phyloP scores from a whole-genome alignment of 2,113 vertebrate species.

The Ctenomys sociabilis region DNA sequence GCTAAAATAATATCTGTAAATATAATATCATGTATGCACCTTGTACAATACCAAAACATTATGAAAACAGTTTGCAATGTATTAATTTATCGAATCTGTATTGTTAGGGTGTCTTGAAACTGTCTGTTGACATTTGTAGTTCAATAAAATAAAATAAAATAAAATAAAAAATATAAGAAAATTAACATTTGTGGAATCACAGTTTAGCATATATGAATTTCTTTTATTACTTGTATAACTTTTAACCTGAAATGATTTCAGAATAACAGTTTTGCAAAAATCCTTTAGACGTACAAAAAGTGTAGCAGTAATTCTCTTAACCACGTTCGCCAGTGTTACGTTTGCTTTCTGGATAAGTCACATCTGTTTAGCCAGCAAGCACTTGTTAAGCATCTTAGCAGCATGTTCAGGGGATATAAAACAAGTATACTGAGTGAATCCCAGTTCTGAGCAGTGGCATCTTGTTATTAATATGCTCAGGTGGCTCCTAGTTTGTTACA shows the following conservation, averaged over 20 bases:
- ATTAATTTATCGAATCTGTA: too few relatives aligned
- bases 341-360: not conserved
- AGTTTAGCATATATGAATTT: not conserved
- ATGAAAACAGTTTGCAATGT: too few relatives aligned
- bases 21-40: too few relatives aligned
- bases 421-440: not conserved
- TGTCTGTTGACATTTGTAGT: too few relatives aligned
- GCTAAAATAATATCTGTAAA: too few relatives aligned
- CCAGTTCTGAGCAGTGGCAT: not conserved
- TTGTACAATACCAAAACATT: too few relatives aligned
- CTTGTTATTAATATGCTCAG: not conserved
- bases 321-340: not conserved
- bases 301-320: not conserved
- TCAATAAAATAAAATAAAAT: too few relatives aligned
- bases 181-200: not conserved
- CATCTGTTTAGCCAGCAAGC: not conserved
- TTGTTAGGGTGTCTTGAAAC: too few relatives aligned
- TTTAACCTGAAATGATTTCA: not conserved
- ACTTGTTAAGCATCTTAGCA: not conserved
- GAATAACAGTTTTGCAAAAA: not conserved
- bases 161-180: not conserved
- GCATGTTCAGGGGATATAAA: not conserved
- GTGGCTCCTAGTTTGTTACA: not conserved
- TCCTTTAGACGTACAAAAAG: not conserved
- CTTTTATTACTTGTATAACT: not conserved